phyloP scores from a whole-genome alignment of 2,797 vertebrate genomes.

The Hoplostethus atlanticus region DNA sequence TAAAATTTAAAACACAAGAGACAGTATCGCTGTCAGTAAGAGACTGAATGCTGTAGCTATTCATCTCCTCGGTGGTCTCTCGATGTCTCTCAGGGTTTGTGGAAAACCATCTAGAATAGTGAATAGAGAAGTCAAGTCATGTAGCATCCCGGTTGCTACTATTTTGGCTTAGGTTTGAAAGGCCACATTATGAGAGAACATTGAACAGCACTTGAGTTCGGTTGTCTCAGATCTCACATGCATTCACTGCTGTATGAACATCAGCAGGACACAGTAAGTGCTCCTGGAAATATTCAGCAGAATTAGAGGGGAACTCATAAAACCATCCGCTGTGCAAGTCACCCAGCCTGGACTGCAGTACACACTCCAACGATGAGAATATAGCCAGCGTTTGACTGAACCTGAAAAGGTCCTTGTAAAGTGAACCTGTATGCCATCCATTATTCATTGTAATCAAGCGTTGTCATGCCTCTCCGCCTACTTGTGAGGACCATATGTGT shows the following conservation, averaged over 20 bases:
- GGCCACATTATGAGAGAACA: background rate
- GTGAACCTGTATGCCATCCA: constrained; percentile 79
- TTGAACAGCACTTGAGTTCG: background rate
- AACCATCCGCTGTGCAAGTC: constrained; percentile 46
- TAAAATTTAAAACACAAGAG: too few species aligned
- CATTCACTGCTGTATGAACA: background rate
- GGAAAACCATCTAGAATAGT: too few species aligned
- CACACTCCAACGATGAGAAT: constrained; percentile 70
- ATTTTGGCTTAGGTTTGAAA: constrained; percentile 3
- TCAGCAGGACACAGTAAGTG: constrained; percentile 11
- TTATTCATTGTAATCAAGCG: constrained; percentile 83
- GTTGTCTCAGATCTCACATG: background rate
- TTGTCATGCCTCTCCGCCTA: constrained; percentile 77
- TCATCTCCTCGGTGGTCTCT: too few species aligned
- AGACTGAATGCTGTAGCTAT: too few species aligned
- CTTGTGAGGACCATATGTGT: constrained; percentile 72
- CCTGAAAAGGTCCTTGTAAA: constrained; percentile 83
- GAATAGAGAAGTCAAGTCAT: too few species aligned
- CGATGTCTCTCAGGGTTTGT: too few species aligned
- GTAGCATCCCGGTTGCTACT: background rate
- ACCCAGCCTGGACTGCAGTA: constrained; percentile 37
- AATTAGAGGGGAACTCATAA: constrained; percentile 20
- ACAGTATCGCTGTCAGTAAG: too few species aligned
- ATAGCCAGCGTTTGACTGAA: constrained; percentile 64
- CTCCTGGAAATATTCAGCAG: constrained; percentile 30